phyloP scores from a whole-genome alignment of 1,140 invertebrate species.

The Drosophila melanica region DNA sequence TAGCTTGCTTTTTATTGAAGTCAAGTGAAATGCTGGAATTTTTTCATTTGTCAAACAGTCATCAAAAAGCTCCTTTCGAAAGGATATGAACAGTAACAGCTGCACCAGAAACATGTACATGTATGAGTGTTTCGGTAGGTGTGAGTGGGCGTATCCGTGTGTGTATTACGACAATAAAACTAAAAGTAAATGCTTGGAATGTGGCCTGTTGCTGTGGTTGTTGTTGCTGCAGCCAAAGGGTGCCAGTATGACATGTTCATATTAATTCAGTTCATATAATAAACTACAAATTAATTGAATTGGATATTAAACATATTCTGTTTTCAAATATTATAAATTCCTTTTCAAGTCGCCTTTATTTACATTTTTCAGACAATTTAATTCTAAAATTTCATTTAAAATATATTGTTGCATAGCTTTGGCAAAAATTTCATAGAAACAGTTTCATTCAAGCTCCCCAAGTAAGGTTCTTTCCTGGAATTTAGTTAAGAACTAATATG shows the following conservation, averaged over 20 bases:
- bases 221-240: constrained; percentile 32
- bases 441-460: no score
- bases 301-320: neutral
- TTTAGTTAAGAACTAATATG: no score
- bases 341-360: no score
- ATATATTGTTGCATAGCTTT: no score
- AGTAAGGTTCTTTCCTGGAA: no score
- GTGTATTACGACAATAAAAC: constrained; percentile 53
- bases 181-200: constrained; percentile 50
- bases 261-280: constrained; percentile 37
- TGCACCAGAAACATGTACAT: constrained; percentile 17
- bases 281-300: neutral
- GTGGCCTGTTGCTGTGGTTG: constrained; percentile 23
- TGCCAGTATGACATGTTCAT: constrained; percentile 24
- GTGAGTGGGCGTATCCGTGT: constrained; percentile 20
- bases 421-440: no score
- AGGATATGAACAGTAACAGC: constrained; percentile 23
- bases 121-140: neutral
- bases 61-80: constrained; percentile 52
- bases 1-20: constrained; percentile 20
- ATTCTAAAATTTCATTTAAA: no score
- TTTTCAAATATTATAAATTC: no score
- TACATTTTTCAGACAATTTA: no score
- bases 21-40: neutral
- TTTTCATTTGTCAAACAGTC: constrained; percentile 43